Percentiles rank a stretch among this genome's conserved stretches.
Evolutionary conservation across 2,888 invertebrate genomes (phyloP).

Genomic region (Entomobrya proxima): DNA sequence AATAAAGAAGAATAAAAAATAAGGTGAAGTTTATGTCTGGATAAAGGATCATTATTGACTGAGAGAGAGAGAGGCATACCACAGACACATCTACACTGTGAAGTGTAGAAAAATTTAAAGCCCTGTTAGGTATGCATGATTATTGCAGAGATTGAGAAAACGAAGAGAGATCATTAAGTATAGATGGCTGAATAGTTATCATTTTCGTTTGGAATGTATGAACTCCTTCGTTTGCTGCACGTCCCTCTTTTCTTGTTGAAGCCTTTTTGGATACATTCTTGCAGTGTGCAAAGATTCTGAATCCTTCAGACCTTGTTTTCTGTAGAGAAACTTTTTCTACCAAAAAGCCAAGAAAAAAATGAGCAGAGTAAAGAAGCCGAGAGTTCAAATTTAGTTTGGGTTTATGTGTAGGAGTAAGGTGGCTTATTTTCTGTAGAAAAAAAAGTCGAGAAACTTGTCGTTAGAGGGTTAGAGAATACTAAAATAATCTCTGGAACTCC

Average conservation of each 20-base stretch:
- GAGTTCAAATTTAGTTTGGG: not conserved
- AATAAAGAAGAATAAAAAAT: not conserved
- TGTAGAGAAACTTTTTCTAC: not conserved
- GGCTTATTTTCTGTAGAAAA: not conserved
- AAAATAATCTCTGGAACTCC: constrained; percentile 35
- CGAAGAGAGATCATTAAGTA: constrained; percentile 40
- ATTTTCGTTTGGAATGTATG: not conserved
- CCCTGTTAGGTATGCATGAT: not conserved
- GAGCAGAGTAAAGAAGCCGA: too few species aligned
- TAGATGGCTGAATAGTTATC: constrained; percentile 37
- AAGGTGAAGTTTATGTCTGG: not conserved
- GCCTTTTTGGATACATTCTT: not conserved
- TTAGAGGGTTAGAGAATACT: constrained; percentile 43
- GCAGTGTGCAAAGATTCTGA: not conserved
- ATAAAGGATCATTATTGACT: constrained; percentile 3
- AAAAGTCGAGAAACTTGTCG: not conserved
- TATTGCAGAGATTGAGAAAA: not conserved
- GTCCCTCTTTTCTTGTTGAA: constrained; percentile 20
- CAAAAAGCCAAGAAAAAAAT: too few species aligned
- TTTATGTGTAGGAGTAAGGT: not conserved
- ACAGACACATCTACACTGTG: not conserved
- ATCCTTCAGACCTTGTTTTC: not conserved
- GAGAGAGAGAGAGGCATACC: not conserved
- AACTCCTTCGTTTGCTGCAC: not conserved
- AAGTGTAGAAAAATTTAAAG: not conserved